Evolutionary conservation across 2,888 invertebrate species (phyloP), one percentile per base, ranked within the genome.

Genomic region (Rhamnusium bicolor): DNA sequence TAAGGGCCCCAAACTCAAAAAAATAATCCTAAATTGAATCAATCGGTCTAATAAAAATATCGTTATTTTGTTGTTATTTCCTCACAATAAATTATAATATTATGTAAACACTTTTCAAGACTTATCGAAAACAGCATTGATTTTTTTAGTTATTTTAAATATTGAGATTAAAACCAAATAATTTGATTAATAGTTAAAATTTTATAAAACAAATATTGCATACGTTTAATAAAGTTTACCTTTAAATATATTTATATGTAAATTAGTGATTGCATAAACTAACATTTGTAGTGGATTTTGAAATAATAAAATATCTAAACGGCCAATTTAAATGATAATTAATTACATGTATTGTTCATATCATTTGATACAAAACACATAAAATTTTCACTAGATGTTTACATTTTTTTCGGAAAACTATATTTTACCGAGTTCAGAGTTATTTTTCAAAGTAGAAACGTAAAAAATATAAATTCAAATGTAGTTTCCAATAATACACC

Each of bases 211-310:
- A 61, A 61, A 61, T 47, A 61, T 61, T 46, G 21, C 8, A 61
- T 51, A 51, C 16, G 18, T 19, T 46, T 14, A 5, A 46, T 24
- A 61, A 40, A 61, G 46, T 46, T 8, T n/a, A 46, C 47, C n/a
- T 61, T 12, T 61, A 61, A 61, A 46, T 47, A 61, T 61, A 58
- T 61, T 61, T 47, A 40, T 47, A 61, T 61, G 24, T 21, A 61
- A 61, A 61, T 61, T 61, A 47, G 21, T 1, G 46, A 21, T 46
- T 12, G 40, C 46, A 61, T 58, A 58, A 58, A n/a, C n/a, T n/a
- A n/a, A 61, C 61, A 61, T 61, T 61, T 12, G 21, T 14, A 40
- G 19, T 18, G 60, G 60, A 61, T 49, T 61, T 61, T 61, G 60
- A 12, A 32, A 27, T 40, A 6, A 40, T 61, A 46, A n/a, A 61